Evolutionary conservation across 2,797 vertebrate species (phyloP), one percentile per base, ranked within the genome.

Genomic region (Glyptemys insculpta): DNA sequence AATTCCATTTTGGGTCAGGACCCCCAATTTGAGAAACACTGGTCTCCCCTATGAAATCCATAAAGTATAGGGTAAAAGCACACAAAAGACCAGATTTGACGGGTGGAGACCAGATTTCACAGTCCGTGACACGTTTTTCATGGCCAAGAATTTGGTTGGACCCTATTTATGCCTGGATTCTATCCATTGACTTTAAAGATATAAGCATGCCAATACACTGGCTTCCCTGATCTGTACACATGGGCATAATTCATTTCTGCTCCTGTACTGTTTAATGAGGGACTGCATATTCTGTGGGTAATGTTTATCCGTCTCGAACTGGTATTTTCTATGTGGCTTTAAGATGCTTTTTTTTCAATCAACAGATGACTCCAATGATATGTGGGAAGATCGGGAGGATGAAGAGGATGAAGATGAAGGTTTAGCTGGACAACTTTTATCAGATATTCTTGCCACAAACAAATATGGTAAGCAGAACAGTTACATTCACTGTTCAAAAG

Each of bases 341-440:
- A 50, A 83, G 54, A 89, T 34, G 19, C 29, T 37, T 6, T 81
- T 90, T 23, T 74, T 95, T 65, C 74, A n/a, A 90, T 91, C 31
- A 93, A 56, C 94, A 98, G 98, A 98, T 95, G 99, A 99, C 88
- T 98, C 99, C 21, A 99, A 97, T 49, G 99, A 99, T 88, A 99
- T 99, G 99, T 99, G 99, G 99, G 99, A 99, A 91, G 99, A 99
- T 94, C 98, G 99, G 57, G 99, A 99, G 31, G 99, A 99, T 23
- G 99, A 99, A 0, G 99, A 99, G 18, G 99, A 99, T 1, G 99
- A 99, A 1, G 99, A 99, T 34, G 99, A 99, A 98, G 99, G 99
- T 21, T 97, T 99, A 86, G 98, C 99, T 49, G 99, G 99, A 89
- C 99, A 99, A 92, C 99, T 99, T 91, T 98, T 99, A 56, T 99